Percentiles rank a stretch among this genome's conserved stretches.
phyloP scores from a whole-genome alignment of 2,888 invertebrate species.

The Mesorhabditis sp. region DNA sequence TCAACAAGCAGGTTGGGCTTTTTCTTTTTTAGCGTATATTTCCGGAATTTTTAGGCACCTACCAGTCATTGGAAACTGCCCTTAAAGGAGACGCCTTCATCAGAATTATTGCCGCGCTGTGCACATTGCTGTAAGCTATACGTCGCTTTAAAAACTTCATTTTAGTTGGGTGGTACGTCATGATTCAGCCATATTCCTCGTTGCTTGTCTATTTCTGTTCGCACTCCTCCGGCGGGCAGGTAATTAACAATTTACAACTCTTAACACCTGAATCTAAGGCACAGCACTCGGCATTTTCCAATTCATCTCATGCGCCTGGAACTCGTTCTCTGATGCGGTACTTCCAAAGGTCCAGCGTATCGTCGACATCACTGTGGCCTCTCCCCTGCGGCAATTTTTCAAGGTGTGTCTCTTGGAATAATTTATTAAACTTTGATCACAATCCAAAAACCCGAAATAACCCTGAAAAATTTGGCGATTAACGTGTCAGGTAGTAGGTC shows the following conservation, averaged over 20 bases:
- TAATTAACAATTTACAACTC: conserved; percentile 14
- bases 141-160: neutral
- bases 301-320: conserved; percentile 18
- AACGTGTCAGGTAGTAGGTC: conserved; percentile 30
- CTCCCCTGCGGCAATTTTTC: conserved; percentile 54
- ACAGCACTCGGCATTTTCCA: conserved; percentile 38
- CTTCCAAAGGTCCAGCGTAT: conserved; percentile 33
- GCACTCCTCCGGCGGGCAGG: conserved; percentile 31
- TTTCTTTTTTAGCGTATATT: too few species aligned
- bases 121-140: neutral
- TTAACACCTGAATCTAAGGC: conserved; percentile 21
- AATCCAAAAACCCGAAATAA: neutral
- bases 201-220: conserved; percentile 44
- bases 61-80: conserved; percentile 13
- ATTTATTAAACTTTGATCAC: neutral
- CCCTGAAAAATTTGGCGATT: neutral
- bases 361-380: conserved; percentile 51
- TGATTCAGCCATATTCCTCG: conserved; percentile 43
- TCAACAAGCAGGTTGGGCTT: too few species aligned
- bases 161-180: conserved; percentile 45
- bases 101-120: conserved; percentile 18
- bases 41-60: too few species aligned
- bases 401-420: conserved; percentile 20
- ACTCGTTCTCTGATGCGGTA: conserved; percentile 27
- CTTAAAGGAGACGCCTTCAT: conserved; percentile 27